phyloP scores from a whole-genome alignment of 2,113 vertebrate genomes.

The Brachypodius melanocephalos region DNA sequence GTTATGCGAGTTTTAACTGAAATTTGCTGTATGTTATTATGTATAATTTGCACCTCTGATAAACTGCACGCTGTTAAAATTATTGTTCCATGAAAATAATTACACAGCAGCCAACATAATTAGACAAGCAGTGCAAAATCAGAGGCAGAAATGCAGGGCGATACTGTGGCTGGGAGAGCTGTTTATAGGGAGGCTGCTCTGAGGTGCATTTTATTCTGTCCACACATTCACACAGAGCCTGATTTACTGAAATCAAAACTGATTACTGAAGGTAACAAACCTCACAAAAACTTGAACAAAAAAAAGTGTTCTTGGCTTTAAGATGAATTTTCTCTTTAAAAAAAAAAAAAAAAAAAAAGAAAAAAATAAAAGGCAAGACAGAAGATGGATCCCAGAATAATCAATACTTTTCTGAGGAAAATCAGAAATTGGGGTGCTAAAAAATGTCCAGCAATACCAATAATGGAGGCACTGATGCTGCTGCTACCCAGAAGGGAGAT shows the following conservation, averaged over 20 bases:
- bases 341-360: neutral
- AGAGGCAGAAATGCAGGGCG: neutral
- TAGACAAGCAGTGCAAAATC: slow-evolving; percentile 12
- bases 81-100: slow-evolving; percentile 69
- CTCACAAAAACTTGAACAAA: neutral
- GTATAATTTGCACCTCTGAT: slow-evolving; percentile 59
- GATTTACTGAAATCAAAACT: neutral
- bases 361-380: neutral
- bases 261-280: neutral
- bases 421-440: neutral
- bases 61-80: slow-evolving; percentile 46
- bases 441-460: neutral
- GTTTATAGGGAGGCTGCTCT: neutral
- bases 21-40: slow-evolving; percentile 7
- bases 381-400: neutral
- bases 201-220: slow-evolving; percentile 13
- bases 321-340: neutral
- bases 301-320: neutral
- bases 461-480: neutral
- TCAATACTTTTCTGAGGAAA: neutral
- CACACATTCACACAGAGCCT: neutral
- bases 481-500: neutral
- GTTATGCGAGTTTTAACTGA: slow-evolving; percentile 21
- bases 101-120: slow-evolving; percentile 59
- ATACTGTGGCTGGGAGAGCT: neutral